Conservation (phyloP, 2,113 vertebrate species). For the Burhinus bistriatus region DNA sequence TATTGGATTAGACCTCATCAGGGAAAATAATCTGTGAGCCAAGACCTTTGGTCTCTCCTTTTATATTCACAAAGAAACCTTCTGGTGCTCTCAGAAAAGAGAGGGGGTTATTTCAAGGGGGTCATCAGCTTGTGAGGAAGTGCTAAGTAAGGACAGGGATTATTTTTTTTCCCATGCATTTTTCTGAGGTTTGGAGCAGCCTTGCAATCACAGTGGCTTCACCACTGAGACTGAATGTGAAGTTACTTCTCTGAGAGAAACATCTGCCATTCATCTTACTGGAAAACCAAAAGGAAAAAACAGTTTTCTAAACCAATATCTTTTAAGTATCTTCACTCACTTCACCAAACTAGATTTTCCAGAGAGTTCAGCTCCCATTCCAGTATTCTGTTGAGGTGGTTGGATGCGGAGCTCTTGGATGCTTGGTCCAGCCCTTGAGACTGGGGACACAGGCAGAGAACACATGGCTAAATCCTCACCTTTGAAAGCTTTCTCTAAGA, state of each 20-base stretch:
- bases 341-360: not conserved
- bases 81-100: not conserved
- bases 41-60: not conserved
- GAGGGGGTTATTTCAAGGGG: not conserved
- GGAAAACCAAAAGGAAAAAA: not conserved
- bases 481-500: constrained; percentile 53
- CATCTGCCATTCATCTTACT: not conserved
- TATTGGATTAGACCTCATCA: not conserved
- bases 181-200: not conserved
- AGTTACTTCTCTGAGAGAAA: not conserved
- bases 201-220: not conserved
- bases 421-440: not conserved
- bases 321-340: not conserved
- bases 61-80: not conserved
- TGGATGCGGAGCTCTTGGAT: constrained; percentile 1
- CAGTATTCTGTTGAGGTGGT: not conserved
- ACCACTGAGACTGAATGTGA: not conserved
- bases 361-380: not conserved
- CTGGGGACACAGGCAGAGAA: not conserved
- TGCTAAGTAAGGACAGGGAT: not conserved
- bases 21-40: not conserved
- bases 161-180: not conserved
- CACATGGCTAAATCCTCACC: not conserved
- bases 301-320: not conserved
- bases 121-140: not conserved